Conservation (phyloP, 2,888 invertebrate genomes). For the Cremastinae sp. region DNA sequence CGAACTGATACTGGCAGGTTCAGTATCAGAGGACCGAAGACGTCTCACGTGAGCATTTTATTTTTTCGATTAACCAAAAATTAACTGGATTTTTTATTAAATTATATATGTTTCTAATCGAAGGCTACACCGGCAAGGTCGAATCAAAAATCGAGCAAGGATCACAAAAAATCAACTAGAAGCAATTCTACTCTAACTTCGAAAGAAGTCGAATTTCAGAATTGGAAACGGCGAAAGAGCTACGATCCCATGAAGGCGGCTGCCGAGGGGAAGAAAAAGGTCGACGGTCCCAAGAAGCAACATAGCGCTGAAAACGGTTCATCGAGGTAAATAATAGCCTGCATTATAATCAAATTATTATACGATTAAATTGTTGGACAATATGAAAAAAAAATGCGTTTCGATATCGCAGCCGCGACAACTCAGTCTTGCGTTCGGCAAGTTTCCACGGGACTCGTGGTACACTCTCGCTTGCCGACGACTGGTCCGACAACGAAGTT, state of each 20-base stretch:
- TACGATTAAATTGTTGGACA: not conserved
- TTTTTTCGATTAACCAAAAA: no score
- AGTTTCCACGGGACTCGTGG: conserved; percentile 81
- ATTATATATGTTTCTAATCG: not conserved
- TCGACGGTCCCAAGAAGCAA: conserved; percentile 74
- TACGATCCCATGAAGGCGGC: conserved; percentile 98
- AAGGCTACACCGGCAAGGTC: conserved; percentile 59
- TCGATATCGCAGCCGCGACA: conserved; percentile 68
- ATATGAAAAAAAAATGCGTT: not conserved
- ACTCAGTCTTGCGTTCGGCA: conserved; percentile 80
- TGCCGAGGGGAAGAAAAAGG: conserved; percentile 89
- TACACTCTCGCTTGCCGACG: conserved; percentile 71
- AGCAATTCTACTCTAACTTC: conserved; percentile 87
- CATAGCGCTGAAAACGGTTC: conserved; percentile 73
- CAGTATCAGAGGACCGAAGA: conserved; percentile 83
- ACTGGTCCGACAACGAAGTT: conserved; percentile 74
- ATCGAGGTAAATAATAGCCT: conserved; percentile 69
- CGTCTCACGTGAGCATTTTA: conserved; percentile 66
- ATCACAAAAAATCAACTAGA: conserved; percentile 83
- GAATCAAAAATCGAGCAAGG: conserved; percentile 70
- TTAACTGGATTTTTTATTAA: not conserved
- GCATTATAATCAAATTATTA: not conserved
- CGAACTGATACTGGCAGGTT: conserved; percentile 85
- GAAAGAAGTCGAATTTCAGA: conserved; percentile 93
- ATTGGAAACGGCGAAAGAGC: conserved; percentile 97